phyloP scores from a whole-genome alignment of 2,797 vertebrate species.

The Myripristis murdjan region DNA sequence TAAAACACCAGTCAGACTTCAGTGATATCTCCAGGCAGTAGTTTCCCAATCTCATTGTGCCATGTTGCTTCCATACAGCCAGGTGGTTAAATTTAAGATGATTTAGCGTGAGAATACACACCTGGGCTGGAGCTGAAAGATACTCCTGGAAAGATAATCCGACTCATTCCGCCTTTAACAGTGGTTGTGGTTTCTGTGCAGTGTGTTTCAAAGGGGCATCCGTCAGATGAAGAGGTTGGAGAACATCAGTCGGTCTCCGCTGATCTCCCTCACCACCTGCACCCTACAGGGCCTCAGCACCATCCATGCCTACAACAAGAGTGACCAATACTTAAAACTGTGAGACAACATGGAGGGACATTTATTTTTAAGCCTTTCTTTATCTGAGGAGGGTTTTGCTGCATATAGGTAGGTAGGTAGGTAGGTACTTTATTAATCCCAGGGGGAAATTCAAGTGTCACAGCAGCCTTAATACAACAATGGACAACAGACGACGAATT shows the following conservation, averaged over 20 bases:
- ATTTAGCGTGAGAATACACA: neutral
- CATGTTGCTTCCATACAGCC: neutral
- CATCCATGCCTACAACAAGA: constrained; percentile 86
- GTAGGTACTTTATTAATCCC: too few species aligned
- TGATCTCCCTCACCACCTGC: constrained; percentile 86
- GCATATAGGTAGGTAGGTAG: too few species aligned
- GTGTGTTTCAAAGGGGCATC: constrained; percentile 83
- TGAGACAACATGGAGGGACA: constrained; percentile 53
- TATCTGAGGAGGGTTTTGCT: too few species aligned
- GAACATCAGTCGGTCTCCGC: constrained; percentile 87
- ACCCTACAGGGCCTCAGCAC: constrained; percentile 86
- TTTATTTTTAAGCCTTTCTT: too few species aligned
- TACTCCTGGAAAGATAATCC: too few species aligned
- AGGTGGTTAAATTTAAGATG: neutral
- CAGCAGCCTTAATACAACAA: too few species aligned
- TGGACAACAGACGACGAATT: too few species aligned
- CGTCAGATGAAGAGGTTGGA: constrained; percentile 87
- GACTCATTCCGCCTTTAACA: too few species aligned
- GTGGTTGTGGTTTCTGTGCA: constrained; percentile 52
- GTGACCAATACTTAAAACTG: constrained; percentile 76
- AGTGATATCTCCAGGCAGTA: too few species aligned
- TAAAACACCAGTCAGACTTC: too few species aligned
- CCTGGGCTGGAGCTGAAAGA: neutral
- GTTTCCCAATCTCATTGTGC: neutral
- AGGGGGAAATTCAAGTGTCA: too few species aligned